A percentile compares a stretch with the other conserved stretches of the same genome.
These are phyloP conservation scores for Drosophila serrata DNA, from an alignment of 1,140 invertebrate species.

Conservation along the genomic window DNA sequence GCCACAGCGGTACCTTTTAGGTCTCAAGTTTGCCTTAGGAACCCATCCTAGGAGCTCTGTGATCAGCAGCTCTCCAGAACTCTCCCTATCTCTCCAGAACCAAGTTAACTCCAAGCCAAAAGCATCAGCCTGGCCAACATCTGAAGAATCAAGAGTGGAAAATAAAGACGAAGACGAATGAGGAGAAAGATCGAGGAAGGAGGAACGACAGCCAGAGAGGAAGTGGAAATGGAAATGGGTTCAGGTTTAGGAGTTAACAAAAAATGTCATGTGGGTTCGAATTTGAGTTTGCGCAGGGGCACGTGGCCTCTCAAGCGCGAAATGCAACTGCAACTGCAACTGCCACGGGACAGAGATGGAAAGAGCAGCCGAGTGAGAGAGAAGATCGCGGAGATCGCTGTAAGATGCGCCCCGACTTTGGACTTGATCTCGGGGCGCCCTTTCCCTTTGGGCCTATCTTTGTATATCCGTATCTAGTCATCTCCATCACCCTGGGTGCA, in stretches of 20 bases:
- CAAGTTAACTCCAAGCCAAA: neutral
- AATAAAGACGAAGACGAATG: neutral
- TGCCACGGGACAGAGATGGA: neutral
- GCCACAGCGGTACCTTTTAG: too few relatives aligned
- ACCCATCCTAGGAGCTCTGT: neutral
- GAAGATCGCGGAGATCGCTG: constrained; percentile 9
- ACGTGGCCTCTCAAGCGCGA: constrained; percentile 81
- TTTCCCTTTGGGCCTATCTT: constrained; percentile 13
- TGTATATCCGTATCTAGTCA: constrained; percentile 28
- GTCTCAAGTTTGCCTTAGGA: too few relatives aligned
- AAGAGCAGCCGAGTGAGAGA: neutral
- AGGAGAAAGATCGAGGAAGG: too few relatives aligned
- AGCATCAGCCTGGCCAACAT: constrained; percentile 11
- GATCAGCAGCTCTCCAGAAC: constrained; percentile 19
- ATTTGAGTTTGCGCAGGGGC: constrained; percentile 57
- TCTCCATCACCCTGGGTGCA: constrained; percentile 49
- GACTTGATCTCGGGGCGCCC: constrained; percentile 43
- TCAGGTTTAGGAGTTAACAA: constrained; percentile 28
- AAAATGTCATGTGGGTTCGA: constrained; percentile 78
- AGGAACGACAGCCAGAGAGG: neutral
- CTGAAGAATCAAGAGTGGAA: constrained; percentile 7
- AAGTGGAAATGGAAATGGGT: constrained; percentile 13
- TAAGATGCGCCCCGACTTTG: constrained; percentile 47
- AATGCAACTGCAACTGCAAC: constrained; percentile 62
- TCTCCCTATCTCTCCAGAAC: constrained; percentile 1